Base-by-base conservation (phyloP, 64 coral and sea anemone species). In the Montipora capricornis region DNA sequence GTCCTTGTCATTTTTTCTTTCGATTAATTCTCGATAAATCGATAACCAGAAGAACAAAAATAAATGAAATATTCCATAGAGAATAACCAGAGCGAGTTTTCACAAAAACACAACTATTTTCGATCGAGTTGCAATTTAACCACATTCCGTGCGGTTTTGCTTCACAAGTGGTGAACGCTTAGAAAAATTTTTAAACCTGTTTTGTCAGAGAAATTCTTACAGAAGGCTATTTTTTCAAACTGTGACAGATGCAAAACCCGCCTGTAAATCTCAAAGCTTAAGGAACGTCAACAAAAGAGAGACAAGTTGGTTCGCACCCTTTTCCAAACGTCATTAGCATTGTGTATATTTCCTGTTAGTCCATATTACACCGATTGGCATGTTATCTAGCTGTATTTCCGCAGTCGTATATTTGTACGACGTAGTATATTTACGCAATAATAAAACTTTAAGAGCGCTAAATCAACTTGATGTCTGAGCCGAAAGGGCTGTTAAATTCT, bases 321-420 rank as follows among this genome's bases (percentile, higher is more conserved):
- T 89, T 68, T 97, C 83, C 81, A 94, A 95, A 68, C 84, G 94
- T 97, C 96, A 97, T 97, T 97, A 97, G 46, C 50, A 47, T 9
- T 95, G 83, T 97, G 89, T 97, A n/a, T 92, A 80, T 97, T 88
- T 97, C 93, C 93, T 97, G 96, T 97, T 97, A 97, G 91, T 76
- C 82, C 92, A 92, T 95, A 95, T 97, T 97, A 89, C 94, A 77
- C 84, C 58, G 83, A 90, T 84, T 94, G 89, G 80, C 89, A 91
- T 89, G 93, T 95, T 97, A 97, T 97, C 96, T 83, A 13, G 48
- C 66, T 79, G 66, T 95, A 95, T 95, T 95, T 97, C 96, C 96
- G 96, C 82, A 51, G 76, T 77, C 22, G 26, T 55, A 75, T 80
- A 45, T 76, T 75, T 66, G 90, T 90, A 97, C 89, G 94, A 91